phyloP scores from a whole-genome alignment of 2,113 vertebrate species.

The Petroica traversi region DNA sequence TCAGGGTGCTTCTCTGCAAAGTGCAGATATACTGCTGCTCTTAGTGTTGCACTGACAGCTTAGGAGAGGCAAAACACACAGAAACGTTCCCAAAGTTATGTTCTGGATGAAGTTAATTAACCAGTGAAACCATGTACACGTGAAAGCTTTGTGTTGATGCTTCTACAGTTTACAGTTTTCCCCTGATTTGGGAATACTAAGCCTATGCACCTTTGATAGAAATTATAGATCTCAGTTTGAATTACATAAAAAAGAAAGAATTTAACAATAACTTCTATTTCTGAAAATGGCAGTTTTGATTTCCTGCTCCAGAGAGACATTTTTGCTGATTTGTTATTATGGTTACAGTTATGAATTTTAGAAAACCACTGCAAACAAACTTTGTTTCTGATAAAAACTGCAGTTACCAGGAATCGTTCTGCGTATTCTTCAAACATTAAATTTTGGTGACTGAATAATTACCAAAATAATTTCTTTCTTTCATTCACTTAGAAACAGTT shows the following conservation, averaged over 20 bases:
- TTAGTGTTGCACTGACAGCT: neutral
- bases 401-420: neutral
- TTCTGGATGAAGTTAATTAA: neutral
- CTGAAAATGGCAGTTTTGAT: neutral
- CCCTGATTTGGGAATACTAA: neutral
- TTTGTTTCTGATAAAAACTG: neutral
- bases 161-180: neutral
- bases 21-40: neutral
- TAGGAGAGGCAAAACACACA: neutral
- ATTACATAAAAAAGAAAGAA: neutral
- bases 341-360: neutral
- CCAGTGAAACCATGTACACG: neutral
- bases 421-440: neutral
- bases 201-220: neutral
- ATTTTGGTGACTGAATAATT: neutral
- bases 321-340: neutral
- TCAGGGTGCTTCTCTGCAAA: neutral
- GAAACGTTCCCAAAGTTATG: fast-evolving
- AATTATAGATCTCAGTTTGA: neutral
- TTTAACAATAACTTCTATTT: neutral
- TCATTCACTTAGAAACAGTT: neutral
- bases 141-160: neutral
- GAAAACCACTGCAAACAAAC: neutral
- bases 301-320: neutral
- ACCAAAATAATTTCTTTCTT: neutral